A percentile compares a stretch with the other conserved stretches of the same genome.
Evolutionary conservation across 2,113 vertebrate species (phyloP).

Genomic region (Leptobrachium ailaonicum): DNA sequence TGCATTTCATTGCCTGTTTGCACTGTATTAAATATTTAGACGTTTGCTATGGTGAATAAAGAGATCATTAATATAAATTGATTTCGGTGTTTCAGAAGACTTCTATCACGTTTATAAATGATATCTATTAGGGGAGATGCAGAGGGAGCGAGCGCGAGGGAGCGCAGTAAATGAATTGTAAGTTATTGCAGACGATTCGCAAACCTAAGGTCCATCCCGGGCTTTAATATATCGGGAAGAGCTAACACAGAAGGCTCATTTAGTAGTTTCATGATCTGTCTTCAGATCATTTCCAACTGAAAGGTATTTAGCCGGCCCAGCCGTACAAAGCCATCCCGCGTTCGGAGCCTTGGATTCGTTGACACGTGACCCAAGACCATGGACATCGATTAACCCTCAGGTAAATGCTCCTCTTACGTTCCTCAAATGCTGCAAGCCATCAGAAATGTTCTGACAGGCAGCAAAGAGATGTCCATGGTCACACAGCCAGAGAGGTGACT

Average conservation of each 20-base stretch:
- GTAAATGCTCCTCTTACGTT: too few species aligned
- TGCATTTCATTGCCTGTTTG: slow-evolving; percentile 51
- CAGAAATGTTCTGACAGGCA: too few species aligned
- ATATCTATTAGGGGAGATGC: slow-evolving; percentile 15
- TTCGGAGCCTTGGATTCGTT: too few species aligned
- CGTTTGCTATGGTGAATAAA: slow-evolving; percentile 61
- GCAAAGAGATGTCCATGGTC: too few species aligned
- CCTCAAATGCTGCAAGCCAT: too few species aligned
- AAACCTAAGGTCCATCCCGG: slow-evolving; percentile 12
- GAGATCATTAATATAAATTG: slow-evolving; percentile 55
- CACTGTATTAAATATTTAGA: slow-evolving; percentile 60
- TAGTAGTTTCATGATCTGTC: not conserved
- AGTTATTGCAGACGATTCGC: slow-evolving; percentile 48
- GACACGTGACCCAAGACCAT: too few species aligned
- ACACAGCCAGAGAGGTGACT: too few species aligned
- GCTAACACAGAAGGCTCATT: not conserved
- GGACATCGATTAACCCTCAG: too few species aligned
- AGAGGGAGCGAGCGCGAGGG: slow-evolving; percentile 32
- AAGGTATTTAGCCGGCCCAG: not conserved
- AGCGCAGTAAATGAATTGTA: slow-evolving; percentile 37
- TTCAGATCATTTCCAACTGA: not conserved
- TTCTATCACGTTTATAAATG: slow-evolving; percentile 40
- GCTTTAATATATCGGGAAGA: slow-evolving; percentile 16
- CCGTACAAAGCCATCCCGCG: too few species aligned
- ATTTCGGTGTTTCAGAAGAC: slow-evolving; percentile 54